Evolutionary conservation across 92 coral and sea anemone genomes (phyloP).

Genomic region (Phenganax subtilis): DNA sequence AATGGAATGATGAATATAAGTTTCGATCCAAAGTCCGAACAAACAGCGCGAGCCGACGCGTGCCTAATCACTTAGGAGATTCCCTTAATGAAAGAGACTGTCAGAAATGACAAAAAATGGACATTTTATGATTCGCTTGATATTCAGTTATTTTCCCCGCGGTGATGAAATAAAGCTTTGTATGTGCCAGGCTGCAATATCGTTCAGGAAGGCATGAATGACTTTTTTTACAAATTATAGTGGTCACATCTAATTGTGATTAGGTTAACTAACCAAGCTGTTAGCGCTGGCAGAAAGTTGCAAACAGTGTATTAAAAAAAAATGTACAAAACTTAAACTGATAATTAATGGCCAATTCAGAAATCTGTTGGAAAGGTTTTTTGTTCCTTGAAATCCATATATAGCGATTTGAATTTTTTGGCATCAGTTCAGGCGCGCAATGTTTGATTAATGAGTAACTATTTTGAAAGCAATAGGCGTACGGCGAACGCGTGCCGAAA

Average conservation of each 20-base stretch:
- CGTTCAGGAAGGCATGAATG: constrained; percentile 6
- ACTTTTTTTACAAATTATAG: constrained; percentile 4
- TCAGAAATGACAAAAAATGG: neutral
- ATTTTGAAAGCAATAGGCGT: constrained; percentile 36
- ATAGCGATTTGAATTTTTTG: neutral
- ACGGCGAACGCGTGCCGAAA: constrained; percentile 33
- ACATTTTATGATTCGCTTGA: constrained; percentile 11
- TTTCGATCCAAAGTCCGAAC: neutral
- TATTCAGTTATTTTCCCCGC: constrained; percentile 15
- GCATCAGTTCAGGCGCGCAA: constrained; percentile 5
- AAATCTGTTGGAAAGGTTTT: neutral
- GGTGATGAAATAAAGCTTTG: neutral
- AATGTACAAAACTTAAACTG: neutral
- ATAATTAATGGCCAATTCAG: neutral
- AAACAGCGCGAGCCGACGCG: constrained; percentile 23
- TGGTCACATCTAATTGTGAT: constrained; percentile 25
- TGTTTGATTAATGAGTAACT: constrained; percentile 7
- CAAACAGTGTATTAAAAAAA: neutral
- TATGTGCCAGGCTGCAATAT: constrained; percentile 6
- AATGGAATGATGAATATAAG: neutral
- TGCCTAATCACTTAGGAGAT: constrained; percentile 13
- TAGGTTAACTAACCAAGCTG: neutral
- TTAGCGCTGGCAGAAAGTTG: neutral
- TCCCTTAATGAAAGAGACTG: neutral
- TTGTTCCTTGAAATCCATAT: neutral